Base-by-base conservation (phyloP, 1,140 invertebrate genomes). In the Whitmania pigra region DNA sequence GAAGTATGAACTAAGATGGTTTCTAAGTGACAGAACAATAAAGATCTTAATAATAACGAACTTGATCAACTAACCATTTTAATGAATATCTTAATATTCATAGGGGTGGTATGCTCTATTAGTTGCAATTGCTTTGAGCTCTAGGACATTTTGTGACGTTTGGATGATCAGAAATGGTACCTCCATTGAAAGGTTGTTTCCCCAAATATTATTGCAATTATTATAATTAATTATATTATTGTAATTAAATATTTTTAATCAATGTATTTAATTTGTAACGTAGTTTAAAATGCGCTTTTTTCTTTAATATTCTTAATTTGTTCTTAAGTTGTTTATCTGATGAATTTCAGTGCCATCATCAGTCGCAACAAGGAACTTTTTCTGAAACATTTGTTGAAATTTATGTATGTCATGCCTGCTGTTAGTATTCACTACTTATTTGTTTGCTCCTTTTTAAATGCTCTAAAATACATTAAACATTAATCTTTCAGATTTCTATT, bases 151-250 rank as follows among this genome's bases (percentile, higher is more conserved):
- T 31, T 96, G 93, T 80, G 95, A 99, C 84, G 86, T 99, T 67
- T 98, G 93, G 93, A 89, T 97, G 84, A 98, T 99, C 75, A 89
- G 91, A 77, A 91, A 91, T 82, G 89, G 89, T 20, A 98, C 94
- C 2, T 85, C 90, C 71, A 89, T 97, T 77, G 94, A 98, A 86
- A 92, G 89, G 90, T 92, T 82, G 81, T 57, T 81, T 80, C 72
- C 66, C 29, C 22, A 2, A 36, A 68, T 2, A 29, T 68, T 31
- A 29, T 15, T 40, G 2, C 15, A n/a, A 22, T 68, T 68, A 31
- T 68, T 31, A n/a, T 36, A 29, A 29, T 68, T 25, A 40, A n/a
- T 40, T 68, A 6, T n/a, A 68, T 68, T 68, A n/a, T n/a, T n/a
- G n/a, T n/a, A n/a, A n/a, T 27, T 67, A 36, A 67, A 25, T 27